Conservation (phyloP, 2,113 vertebrate genomes). For the Sinosuthora webbiana region DNA sequence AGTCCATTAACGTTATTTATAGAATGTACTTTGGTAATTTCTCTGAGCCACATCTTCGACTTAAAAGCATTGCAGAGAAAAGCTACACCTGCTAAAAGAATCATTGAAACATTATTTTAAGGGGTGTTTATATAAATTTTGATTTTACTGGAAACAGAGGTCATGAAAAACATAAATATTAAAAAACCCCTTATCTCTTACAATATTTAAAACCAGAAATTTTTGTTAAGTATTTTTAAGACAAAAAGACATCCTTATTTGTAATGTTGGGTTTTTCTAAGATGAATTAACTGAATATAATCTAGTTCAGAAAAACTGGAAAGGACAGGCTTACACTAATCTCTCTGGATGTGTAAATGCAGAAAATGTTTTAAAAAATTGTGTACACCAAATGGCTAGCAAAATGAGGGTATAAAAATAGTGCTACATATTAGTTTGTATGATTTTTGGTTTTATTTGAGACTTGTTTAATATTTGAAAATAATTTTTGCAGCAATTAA, state of each 20-base stretch:
- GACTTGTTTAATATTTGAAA: constrained; percentile 67
- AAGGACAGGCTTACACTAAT: neutral
- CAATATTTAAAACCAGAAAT: neutral
- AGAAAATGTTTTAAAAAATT: neutral
- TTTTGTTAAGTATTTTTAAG: neutral
- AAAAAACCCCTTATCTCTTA: neutral
- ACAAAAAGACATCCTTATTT: neutral
- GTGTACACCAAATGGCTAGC: neutral
- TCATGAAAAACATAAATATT: neutral
- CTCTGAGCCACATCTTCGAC: neutral
- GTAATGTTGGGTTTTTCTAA: neutral
- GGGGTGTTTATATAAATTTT: neutral
- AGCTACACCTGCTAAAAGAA: neutral
- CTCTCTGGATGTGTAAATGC: neutral
- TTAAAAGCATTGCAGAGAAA: neutral
- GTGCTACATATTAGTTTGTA: neutral
- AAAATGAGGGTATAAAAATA: neutral
- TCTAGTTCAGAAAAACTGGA: neutral
- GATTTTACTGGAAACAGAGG: neutral
- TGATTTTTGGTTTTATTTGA: constrained; percentile 36
- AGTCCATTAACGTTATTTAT: neutral
- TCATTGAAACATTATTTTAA: neutral
- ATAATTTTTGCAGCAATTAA: constrained; percentile 66
- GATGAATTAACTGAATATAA: neutral
- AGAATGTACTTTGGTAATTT: neutral